Percentiles rank a stretch among this genome's conserved stretches.
Evolutionary conservation across 2,888 invertebrate species (phyloP).

Genomic region (Amphipoea lucens): DNA sequence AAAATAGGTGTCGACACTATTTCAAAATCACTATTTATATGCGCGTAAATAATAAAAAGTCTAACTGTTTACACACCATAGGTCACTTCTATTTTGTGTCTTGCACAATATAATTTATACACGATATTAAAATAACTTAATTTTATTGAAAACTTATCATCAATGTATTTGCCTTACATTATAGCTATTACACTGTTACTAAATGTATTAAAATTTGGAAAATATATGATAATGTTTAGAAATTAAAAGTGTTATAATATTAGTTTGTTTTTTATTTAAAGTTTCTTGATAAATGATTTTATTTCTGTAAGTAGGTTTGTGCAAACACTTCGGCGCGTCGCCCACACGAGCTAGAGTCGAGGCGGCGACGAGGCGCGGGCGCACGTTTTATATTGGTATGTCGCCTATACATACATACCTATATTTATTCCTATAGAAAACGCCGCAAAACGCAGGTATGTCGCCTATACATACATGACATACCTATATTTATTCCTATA

Average conservation of each 20-base stretch:
- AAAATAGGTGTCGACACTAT: not conserved
- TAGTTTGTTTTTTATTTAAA: constrained; percentile 40
- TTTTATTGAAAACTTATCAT: constrained; percentile 22
- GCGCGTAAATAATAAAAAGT: not conserved
- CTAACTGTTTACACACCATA: not conserved
- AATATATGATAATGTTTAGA: constrained; percentile 45
- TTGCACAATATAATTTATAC: constrained; percentile 39
- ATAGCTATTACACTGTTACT: constrained; percentile 62
- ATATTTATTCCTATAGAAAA: too few species aligned
- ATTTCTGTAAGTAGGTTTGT: too few species aligned
- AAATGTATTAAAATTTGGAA: constrained; percentile 53
- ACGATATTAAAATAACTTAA: constrained; percentile 18
- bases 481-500: too few species aligned
- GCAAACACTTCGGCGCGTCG: too few species aligned
- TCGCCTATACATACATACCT: too few species aligned
- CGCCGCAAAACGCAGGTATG: too few species aligned
- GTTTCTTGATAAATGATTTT: not conserved
- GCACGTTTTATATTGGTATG: too few species aligned
- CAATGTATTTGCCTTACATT: constrained; percentile 33
- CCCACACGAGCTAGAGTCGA: too few species aligned
- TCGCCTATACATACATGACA: too few species aligned
- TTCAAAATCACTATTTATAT: not conserved
- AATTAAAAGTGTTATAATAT: constrained; percentile 64
- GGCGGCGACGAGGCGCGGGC: too few species aligned
- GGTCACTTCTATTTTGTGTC: constrained; percentile 34